phyloP scores from a whole-genome alignment of 2,797 vertebrate species.

The Melanotaenia trifasciata region DNA sequence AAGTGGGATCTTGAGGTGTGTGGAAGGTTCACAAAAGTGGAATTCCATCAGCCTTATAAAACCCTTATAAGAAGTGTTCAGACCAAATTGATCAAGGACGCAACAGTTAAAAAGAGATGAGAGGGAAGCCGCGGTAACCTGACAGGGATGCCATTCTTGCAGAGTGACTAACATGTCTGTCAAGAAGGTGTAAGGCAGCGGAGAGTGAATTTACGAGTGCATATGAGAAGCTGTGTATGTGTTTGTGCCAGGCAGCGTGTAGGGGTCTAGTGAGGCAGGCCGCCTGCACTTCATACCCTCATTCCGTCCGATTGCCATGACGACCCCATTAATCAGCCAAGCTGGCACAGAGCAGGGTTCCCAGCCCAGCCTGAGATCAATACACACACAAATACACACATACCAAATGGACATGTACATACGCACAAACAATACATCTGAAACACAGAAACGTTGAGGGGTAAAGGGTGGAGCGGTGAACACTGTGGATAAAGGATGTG shows the following conservation, averaged over 20 bases:
- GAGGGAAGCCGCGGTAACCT: constrained; percentile 34
- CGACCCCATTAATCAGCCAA: constrained; percentile 99
- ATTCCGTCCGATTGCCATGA: constrained; percentile 98
- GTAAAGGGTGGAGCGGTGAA: constrained; percentile 11
- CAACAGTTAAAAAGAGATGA: constrained; percentile 1
- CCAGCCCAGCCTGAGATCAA: constrained; percentile 98
- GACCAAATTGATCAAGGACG: neutral
- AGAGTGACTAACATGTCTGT: constrained; percentile 62
- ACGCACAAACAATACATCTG: constrained; percentile 38
- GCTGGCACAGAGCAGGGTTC: constrained; percentile 96
- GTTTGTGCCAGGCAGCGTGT: constrained; percentile 61
- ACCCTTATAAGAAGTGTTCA: neutral
- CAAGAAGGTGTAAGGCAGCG: constrained; percentile 51
- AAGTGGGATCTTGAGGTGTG: no score
- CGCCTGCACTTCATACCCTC: constrained; percentile 93
- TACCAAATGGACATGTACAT: constrained; percentile 36
- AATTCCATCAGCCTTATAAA: neutral
- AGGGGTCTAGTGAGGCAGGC: constrained; percentile 88
- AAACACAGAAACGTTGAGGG: constrained; percentile 23
- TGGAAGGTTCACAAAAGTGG: neutral
- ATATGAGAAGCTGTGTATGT: constrained; percentile 12
- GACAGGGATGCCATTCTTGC: constrained; percentile 51
- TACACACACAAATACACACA: constrained; percentile 85
- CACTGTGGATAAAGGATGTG: neutral
- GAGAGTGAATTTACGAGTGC: constrained; percentile 45